phyloP scores from a whole-genome alignment of 2,888 invertebrate genomes.

The Idaea aversata region DNA sequence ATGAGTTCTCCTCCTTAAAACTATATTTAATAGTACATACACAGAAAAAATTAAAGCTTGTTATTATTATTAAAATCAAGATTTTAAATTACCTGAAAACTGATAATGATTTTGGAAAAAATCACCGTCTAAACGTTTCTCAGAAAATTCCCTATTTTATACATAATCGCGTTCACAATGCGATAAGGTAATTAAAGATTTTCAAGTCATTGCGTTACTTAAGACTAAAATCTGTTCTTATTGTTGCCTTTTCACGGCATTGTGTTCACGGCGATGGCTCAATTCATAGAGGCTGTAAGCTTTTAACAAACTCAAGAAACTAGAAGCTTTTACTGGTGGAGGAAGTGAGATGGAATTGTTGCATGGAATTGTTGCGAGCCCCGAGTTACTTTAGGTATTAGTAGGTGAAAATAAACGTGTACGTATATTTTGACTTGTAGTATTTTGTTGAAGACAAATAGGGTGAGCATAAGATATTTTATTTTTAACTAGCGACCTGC shows the following conservation, averaged over 20 bases:
- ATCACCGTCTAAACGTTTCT: background rate
- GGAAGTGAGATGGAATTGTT: conserved; percentile 56
- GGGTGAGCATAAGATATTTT: no score
- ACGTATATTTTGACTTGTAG: background rate
- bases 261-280: conserved; percentile 54
- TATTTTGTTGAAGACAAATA: no score
- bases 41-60: no score
- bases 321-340: conserved; percentile 61
- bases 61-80: no score
- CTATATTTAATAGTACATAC: no score
- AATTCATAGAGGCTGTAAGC: conserved; percentile 62
- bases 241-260: conserved; percentile 66
- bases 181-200: conserved; percentile 24
- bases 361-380: conserved; percentile 37
- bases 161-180: conserved; percentile 17
- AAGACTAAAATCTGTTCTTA: conserved; percentile 63
- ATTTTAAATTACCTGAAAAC: no score
- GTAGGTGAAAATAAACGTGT: background rate
- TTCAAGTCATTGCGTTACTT: conserved; percentile 64
- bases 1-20: no score
- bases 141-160: conserved; percentile 2
- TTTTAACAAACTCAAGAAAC: conserved; percentile 64
- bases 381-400: conserved; percentile 11
- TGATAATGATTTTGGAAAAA: background rate
- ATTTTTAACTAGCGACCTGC: no score